These are phyloP conservation scores for Halichoeres trimaculatus DNA, from an alignment of 2,113 vertebrate genomes.

Conservation along the genomic window DNA sequence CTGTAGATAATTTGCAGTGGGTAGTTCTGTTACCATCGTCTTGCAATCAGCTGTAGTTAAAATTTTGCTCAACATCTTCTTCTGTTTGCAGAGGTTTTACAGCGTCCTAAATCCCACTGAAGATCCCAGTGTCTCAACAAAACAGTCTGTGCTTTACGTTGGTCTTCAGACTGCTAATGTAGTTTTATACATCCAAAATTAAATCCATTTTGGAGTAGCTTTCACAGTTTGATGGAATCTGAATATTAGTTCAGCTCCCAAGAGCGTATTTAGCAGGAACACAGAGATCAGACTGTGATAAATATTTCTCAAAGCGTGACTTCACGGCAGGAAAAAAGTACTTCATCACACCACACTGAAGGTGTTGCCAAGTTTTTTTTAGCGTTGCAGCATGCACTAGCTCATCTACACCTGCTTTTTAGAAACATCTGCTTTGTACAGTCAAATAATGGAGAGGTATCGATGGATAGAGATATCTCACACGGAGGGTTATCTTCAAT, in stretches of 20 bases:
- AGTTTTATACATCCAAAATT: slow-evolving; percentile 13
- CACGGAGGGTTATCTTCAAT: slow-evolving; percentile 43
- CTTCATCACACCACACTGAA: not conserved
- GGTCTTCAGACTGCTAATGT: not conserved
- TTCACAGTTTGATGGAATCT: slow-evolving; percentile 9
- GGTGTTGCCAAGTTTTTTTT: no score
- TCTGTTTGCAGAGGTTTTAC: slow-evolving; percentile 48
- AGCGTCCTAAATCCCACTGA: slow-evolving; percentile 54
- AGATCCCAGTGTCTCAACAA: slow-evolving; percentile 28
- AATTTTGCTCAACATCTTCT: slow-evolving; percentile 41
- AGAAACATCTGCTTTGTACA: slow-evolving; percentile 5
- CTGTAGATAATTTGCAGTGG: slow-evolving; percentile 45
- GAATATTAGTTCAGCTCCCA: slow-evolving; percentile 10
- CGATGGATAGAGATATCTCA: slow-evolving; percentile 27
- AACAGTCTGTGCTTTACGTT: slow-evolving; percentile 6
- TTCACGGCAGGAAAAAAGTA: slow-evolving; percentile 1
- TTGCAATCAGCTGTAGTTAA: slow-evolving; percentile 50
- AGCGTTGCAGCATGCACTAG: no score
- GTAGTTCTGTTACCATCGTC: slow-evolving; percentile 16
- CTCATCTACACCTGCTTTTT: no score
- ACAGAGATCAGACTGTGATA: slow-evolving; percentile 8
- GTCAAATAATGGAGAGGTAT: not conserved
- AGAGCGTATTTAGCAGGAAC: not conserved
- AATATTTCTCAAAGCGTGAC: slow-evolving; percentile 4
- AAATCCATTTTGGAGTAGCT: not conserved